phyloP scores from a whole-genome alignment of 2,888 invertebrate genomes.

The Panorpa germanica region DNA sequence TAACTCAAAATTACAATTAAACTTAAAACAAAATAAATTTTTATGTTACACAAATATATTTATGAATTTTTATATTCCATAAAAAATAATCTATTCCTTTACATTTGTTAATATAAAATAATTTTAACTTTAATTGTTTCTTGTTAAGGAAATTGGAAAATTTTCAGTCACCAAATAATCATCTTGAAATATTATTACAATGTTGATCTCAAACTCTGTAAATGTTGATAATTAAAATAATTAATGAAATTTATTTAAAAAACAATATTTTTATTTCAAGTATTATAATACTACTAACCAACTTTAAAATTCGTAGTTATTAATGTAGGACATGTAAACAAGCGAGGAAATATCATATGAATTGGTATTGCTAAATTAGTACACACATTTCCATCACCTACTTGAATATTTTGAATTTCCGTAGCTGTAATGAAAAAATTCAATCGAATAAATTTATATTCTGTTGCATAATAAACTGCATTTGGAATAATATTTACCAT shows the following conservation, averaged over 20 bases:
- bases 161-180: slow-evolving; percentile 90
- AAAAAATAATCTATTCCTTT: slow-evolving; percentile 1
- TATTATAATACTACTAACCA: slow-evolving; percentile 34
- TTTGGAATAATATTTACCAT: slow-evolving; percentile 35
- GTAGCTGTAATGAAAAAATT: slow-evolving; percentile 43
- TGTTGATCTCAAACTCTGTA: slow-evolving; percentile 88
- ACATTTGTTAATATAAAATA: too few relatives aligned
- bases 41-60: slow-evolving; percentile 1
- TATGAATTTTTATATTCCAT: slow-evolving; percentile 1
- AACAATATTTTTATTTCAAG: slow-evolving; percentile 12
- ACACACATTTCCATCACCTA: slow-evolving; percentile 81
- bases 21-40: background rate
- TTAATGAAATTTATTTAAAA: slow-evolving; percentile 9
- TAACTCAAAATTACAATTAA: background rate
- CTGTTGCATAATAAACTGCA: slow-evolving; percentile 2
- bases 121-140: too few relatives aligned
- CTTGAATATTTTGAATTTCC: slow-evolving; percentile 96
- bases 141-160: slow-evolving; percentile 64
- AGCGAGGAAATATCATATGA: slow-evolving; percentile 85
- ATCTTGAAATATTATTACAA: slow-evolving; percentile 82
- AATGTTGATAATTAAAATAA: slow-evolving; percentile 16
- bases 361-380: slow-evolving; percentile 72
- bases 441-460: slow-evolving; percentile 3
- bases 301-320: slow-evolving; percentile 86
- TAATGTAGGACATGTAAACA: slow-evolving; percentile 89